Base-by-base conservation (phyloP, 2,113 vertebrate genomes). In the Heterocephalus glaber region DNA sequence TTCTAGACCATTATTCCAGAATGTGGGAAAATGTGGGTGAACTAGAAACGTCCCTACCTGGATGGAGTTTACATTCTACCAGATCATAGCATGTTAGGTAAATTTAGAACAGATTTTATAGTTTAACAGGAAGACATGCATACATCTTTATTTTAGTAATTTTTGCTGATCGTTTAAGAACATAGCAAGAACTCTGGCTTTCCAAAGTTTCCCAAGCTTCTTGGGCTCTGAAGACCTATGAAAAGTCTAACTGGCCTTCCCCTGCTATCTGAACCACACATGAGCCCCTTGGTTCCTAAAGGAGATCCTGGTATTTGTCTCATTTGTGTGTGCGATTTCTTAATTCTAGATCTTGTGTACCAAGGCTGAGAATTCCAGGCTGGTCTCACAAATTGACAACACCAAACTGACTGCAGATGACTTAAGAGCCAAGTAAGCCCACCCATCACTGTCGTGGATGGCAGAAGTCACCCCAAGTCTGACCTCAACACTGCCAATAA, bases 351-450 rank as follows among this genome's bases (percentile, higher is more conserved):
- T 98, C 96, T 98, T 98, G 88, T 97, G 97, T 52, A 96, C 98
- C 90, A 97, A 97, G 96, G 94, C 98, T 95, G 98, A 97, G 90
- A 98, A 98, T 97, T 98, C 98, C 95, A 98, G 98, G 22, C 93
- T 98, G 97, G 96, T 97, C 96, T 97, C 97, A 95, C 97, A 98
- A 97, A 97, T 98, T 86, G 98, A 98, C 97, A 98, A 98, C 94
- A 97, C 98, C 94, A 98, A 97, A 92, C 98, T 98, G 93, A 92
- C 97, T 72, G 97, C 98, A 84, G 98, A 98, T 97, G 98, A 98
- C 96, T 97, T 98, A 96, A 98, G 92, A 97, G 96, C 96, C 96
- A 98, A 98, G 98, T 98, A 97, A 97, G 99, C 97, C 61, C 92
- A 41, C 58, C 58, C 77, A 63, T 28, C 54, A 4, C 86, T 86